These are phyloP conservation scores for Pegoplata infirma DNA, from an alignment of 2,888 invertebrate species.

Conservation along the genomic window DNA sequence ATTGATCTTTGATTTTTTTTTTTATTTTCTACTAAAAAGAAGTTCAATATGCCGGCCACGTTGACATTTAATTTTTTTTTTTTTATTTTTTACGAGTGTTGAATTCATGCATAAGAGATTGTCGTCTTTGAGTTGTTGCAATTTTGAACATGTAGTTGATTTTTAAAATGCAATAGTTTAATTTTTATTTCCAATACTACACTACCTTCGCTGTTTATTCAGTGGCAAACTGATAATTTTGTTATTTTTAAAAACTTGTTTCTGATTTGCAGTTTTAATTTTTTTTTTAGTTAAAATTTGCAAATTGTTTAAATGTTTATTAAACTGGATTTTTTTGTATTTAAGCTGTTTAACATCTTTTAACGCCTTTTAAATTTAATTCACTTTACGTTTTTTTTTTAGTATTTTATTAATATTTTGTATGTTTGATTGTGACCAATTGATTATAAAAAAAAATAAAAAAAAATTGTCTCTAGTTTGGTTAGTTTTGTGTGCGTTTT, in stretches of 20 bases:
- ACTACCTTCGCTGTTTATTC: conserved; percentile 15
- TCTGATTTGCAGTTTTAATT: conserved; percentile 13
- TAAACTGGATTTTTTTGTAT: conserved; percentile 21
- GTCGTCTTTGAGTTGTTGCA: conserved; percentile 44
- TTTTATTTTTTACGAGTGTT: background rate
- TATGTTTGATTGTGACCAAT: conserved; percentile 26
- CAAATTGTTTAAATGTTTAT: conserved; percentile 27
- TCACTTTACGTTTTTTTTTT: conserved; percentile 19
- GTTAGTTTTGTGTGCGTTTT: background rate
- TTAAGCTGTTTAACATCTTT: conserved; percentile 33
- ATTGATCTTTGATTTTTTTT: conserved; percentile 35
- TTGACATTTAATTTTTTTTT: conserved; percentile 25
- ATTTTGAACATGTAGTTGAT: conserved; percentile 21
- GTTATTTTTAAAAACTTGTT: conserved; percentile 14
- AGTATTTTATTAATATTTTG: conserved; percentile 11
- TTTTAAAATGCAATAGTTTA: conserved; percentile 26
- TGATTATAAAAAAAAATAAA: background rate
- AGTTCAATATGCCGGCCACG: conserved; percentile 36
- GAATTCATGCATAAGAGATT: background rate
- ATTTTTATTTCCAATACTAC: conserved; percentile 27
- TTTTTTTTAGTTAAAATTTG: conserved; percentile 26
- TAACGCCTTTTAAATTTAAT: conserved; percentile 11
- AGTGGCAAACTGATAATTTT: conserved; percentile 31
- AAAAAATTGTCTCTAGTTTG: conserved; percentile 8
- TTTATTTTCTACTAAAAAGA: too few relatives aligned